Percentiles rank a stretch among this genome's conserved stretches.
phyloP scores from a whole-genome alignment of 2,113 vertebrate genomes.

The Hemichromis elongatus region DNA sequence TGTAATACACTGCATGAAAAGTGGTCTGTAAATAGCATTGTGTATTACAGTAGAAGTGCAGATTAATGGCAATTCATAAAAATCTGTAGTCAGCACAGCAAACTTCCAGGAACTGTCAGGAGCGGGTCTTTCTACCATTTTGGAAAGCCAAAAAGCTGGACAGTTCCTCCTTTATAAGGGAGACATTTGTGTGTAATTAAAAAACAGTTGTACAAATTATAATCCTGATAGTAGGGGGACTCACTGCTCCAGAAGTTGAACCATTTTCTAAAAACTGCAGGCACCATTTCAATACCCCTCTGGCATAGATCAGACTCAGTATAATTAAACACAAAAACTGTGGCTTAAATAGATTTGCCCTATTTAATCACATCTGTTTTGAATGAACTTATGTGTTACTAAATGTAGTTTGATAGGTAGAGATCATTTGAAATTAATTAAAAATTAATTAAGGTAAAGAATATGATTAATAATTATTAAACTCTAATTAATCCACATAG shows the following conservation, averaged over 20 bases:
- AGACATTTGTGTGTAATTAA: not conserved
- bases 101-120: not conserved
- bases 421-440: not conserved
- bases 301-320: not conserved
- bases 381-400: not conserved
- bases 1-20: not conserved
- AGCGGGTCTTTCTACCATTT: not conserved
- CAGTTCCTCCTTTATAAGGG: not conserved
- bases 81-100: not conserved
- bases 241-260: not conserved
- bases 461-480: not conserved
- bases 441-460: not conserved
- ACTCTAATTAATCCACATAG: not conserved
- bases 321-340: not conserved
- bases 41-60: not conserved
- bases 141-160: not conserved
- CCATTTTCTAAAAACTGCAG: not conserved
- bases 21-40: not conserved
- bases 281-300: not conserved
- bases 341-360: not conserved
- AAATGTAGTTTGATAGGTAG: not conserved
- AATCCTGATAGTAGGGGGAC: not conserved
- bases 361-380: not conserved
- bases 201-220: not conserved
- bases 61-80: not conserved